Evolutionary conservation across 2,888 invertebrate genomes (phyloP).

Genomic region (Sthenelais limicola): DNA sequence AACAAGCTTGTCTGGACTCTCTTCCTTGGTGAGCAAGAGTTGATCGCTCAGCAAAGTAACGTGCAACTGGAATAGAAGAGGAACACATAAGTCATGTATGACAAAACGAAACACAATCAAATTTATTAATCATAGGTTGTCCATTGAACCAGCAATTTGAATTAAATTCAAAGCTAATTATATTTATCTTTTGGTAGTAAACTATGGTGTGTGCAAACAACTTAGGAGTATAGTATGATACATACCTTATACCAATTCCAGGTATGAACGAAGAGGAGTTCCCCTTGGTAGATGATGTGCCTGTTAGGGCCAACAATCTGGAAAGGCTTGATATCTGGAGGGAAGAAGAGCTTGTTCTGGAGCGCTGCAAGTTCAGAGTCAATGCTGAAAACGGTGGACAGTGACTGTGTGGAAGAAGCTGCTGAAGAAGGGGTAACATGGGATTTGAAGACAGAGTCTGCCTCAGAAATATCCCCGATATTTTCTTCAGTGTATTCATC

Average conservation of each 20-base stretch:
- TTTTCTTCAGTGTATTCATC: neutral
- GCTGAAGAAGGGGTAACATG: neutral
- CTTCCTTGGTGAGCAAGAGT: conserved; percentile 39
- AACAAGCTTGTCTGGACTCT: conserved; percentile 27
- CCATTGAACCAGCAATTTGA: neutral
- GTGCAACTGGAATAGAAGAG: conserved; percentile 6
- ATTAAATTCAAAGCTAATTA: no score
- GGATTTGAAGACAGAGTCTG: no score
- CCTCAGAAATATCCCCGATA: neutral
- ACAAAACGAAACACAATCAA: no score
- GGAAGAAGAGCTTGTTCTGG: conserved; percentile 65
- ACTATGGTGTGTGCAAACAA: neutral
- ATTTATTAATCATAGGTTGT: neutral
- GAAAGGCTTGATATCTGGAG: conserved; percentile 50
- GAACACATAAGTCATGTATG: neutral
- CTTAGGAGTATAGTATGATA: neutral
- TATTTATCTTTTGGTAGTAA: neutral
- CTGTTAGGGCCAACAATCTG: conserved; percentile 37
- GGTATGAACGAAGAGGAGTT: conserved; percentile 30
- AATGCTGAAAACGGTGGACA: conserved; percentile 46
- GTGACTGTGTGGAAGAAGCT: conserved; percentile 11
- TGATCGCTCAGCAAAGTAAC: conserved; percentile 43
- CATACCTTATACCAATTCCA: conserved; percentile 22
- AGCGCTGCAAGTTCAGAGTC: conserved; percentile 66
- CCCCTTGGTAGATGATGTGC: conserved; percentile 46